Evolutionary conservation across 2,888 invertebrate species (phyloP).

Genomic region (Apotomis turbidana): DNA sequence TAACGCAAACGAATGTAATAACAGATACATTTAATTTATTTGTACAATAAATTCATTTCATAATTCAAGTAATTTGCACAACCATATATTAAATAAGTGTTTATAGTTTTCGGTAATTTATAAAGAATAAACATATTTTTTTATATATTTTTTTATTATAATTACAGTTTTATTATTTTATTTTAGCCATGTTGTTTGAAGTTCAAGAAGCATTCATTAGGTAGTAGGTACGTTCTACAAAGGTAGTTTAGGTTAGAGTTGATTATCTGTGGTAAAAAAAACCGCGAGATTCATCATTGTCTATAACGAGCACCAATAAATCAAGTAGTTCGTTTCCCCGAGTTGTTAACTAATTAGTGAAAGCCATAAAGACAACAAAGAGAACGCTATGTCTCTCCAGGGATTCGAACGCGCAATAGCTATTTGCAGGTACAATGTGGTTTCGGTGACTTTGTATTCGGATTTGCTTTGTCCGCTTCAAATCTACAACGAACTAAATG

Average conservation of each 20-base stretch:
- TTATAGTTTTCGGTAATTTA: no score
- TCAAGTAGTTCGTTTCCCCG: slow-evolving; percentile 34
- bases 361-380: slow-evolving; percentile 54
- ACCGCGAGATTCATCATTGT: slow-evolving; percentile 14
- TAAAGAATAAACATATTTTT: no score
- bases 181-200: no score
- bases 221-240: no score
- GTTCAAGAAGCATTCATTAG: no score
- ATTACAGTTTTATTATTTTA: no score
- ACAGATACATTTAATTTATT: background rate
- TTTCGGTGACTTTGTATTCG: slow-evolving; percentile 3
- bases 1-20: background rate
- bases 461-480: slow-evolving; percentile 2
- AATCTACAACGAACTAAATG: background rate
- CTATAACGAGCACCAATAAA: slow-evolving; percentile 20
- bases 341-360: slow-evolving; percentile 54
- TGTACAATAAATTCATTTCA: no score
- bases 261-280: background rate
- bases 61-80: no score
- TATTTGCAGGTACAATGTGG: slow-evolving; percentile 37
- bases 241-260: no score
- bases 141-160: no score
- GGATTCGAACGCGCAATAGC: slow-evolving; percentile 39
- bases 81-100: background rate
- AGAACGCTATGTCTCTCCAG: slow-evolving; percentile 45